Evolutionary conservation across 2,113 vertebrate genomes (phyloP).

Genomic region (Ranitomeya variabilis): DNA sequence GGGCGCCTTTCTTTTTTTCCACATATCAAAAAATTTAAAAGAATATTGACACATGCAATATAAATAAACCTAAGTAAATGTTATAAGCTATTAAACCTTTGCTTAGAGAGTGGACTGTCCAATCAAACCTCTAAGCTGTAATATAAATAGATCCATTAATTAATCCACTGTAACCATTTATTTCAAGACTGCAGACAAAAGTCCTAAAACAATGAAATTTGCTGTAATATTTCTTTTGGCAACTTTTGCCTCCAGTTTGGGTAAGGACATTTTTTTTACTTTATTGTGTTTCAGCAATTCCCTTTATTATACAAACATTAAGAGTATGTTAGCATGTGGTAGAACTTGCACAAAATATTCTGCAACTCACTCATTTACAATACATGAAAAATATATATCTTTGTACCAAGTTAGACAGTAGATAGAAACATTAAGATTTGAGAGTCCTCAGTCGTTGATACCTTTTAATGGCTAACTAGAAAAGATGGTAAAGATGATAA

Average conservation of each 20-base stretch:
- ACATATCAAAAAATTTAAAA: not conserved
- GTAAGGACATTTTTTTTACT: not conserved
- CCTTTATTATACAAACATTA: not conserved
- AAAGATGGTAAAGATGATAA: too few relatives aligned
- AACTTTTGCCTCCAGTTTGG: constrained; percentile 29
- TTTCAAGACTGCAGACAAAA: not conserved
- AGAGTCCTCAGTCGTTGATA: too few relatives aligned
- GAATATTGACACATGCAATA: constrained; percentile 1
- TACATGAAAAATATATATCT: too few relatives aligned
- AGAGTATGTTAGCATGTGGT: not conserved
- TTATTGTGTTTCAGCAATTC: not conserved
- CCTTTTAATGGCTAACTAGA: too few relatives aligned
- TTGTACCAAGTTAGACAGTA: too few relatives aligned
- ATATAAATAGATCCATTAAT: constrained; percentile 24
- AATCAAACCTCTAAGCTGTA: not conserved
- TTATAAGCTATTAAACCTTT: not conserved
- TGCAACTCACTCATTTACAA: not conserved
- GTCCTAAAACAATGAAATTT: constrained; percentile 24
- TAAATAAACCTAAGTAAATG: constrained; percentile 20
- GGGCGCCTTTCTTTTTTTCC: not conserved
- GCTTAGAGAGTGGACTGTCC: not conserved
- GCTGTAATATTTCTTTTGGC: constrained; percentile 25
- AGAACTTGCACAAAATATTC: not conserved
- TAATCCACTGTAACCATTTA: not conserved
- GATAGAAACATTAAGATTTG: too few relatives aligned